A percentile compares a stretch with the other conserved stretches of the same genome.
Conservation (phyloP, 2,888 invertebrate species). For the Drosophila fulvimacula region DNA sequence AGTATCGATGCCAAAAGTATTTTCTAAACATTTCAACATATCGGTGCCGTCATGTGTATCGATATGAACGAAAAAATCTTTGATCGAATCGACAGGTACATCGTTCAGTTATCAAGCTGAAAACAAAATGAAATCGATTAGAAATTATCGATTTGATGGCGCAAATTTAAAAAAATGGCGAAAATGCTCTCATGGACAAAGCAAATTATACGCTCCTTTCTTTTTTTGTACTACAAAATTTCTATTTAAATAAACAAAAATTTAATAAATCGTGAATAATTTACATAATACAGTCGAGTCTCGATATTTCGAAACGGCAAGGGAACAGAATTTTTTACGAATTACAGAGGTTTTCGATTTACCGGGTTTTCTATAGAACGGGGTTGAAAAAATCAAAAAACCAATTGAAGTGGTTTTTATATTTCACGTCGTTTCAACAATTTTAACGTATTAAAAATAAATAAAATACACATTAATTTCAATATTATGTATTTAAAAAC, state of each 20-base stretch:
- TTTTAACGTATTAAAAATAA: no score
- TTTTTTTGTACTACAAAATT: background rate
- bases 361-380: no score
- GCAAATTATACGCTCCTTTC: background rate
- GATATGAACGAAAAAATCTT: background rate
- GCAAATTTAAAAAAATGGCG: background rate
- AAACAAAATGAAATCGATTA: background rate
- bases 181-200: background rate
- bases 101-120: background rate
- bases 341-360: no score
- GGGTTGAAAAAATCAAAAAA: no score
- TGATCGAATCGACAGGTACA: background rate
- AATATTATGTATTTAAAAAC: no score
- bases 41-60: background rate
- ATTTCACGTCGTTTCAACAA: no score
- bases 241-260: background rate
- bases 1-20: slow-evolving; percentile 15
- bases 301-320: no score
- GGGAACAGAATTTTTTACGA: no score
- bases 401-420: no score
- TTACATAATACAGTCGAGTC: no score
- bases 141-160: background rate
- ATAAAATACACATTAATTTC: no score
- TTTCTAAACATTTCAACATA: slow-evolving; percentile 9
- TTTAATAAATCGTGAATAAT: background rate